These are phyloP conservation scores for Thera obeliscata DNA, from an alignment of 2,888 invertebrate genomes.

Conservation along the genomic window DNA sequence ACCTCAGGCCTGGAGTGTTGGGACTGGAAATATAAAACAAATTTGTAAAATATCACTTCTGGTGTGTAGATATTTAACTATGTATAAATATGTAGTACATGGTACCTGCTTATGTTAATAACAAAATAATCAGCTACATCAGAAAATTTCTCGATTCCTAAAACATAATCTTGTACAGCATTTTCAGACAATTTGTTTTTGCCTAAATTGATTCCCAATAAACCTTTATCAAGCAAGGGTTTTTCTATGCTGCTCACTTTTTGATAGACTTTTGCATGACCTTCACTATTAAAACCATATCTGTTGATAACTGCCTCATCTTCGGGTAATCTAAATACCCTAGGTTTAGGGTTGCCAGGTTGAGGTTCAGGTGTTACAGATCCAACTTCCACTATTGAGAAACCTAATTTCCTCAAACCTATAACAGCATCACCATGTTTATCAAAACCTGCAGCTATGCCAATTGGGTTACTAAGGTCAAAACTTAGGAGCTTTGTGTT, in stretches of 20 bases:
- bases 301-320: conserved; percentile 97
- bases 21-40: conserved; percentile 86
- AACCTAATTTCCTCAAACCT: conserved; percentile 93
- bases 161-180: conserved; percentile 91
- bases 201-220: conserved; percentile 97
- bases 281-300: conserved; percentile 96
- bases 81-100: background rate
- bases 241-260: conserved; percentile 86
- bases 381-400: conserved; percentile 98
- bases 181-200: conserved; percentile 94
- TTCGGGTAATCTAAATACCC: conserved; percentile 94
- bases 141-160: conserved; percentile 93
- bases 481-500: conserved; percentile 88
- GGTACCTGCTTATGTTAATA: conserved; percentile 94
- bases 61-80: background rate
- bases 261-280: conserved; percentile 90
- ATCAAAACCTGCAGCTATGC: conserved; percentile 99
- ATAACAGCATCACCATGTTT: conserved; percentile 97
- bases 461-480: conserved; percentile 94
- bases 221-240: conserved; percentile 80
- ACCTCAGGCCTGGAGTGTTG: conserved; percentile 96
- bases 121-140: conserved; percentile 97
- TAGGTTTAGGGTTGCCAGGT: conserved; percentile 95
- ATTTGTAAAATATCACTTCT: background rate
- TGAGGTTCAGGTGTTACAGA: conserved; percentile 98